Conservation (phyloP, 2,113 vertebrate genomes). For the Cyprinodon tularosa region DNA sequence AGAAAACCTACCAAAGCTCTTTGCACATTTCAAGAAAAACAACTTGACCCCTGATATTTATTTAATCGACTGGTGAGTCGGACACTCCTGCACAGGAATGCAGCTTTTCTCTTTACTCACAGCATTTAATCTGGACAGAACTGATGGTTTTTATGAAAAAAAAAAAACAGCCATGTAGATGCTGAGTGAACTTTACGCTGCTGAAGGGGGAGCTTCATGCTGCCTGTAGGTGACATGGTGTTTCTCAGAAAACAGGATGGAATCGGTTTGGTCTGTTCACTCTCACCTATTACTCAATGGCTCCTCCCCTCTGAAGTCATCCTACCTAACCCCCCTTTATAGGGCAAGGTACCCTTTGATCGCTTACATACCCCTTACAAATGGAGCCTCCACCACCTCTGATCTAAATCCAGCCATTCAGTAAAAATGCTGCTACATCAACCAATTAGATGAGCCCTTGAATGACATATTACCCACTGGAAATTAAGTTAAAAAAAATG, state of each 20-base stretch:
- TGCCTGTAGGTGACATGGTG: not conserved
- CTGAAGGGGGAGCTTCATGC: not conserved
- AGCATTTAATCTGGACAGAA: not conserved
- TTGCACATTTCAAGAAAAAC: slow-evolving; percentile 97
- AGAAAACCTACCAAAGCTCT: slow-evolving; percentile 96
- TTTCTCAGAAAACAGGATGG: slow-evolving; percentile 36
- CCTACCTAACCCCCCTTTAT: too few species aligned
- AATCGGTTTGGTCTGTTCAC: not conserved
- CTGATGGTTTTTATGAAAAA: not conserved
- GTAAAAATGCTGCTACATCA: too few species aligned
- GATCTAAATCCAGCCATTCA: too few species aligned
- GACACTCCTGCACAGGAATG: not conserved
- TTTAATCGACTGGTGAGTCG: slow-evolving; percentile 94
- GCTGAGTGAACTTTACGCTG: slow-evolving; percentile 1
- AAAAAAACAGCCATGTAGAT: not conserved
- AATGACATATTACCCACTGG: too few species aligned
- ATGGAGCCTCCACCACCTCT: too few species aligned
- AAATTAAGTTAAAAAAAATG: too few species aligned
- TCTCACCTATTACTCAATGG: not conserved
- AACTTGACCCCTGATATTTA: slow-evolving; percentile 96
- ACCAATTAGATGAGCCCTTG: too few species aligned
- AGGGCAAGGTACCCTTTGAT: too few species aligned
- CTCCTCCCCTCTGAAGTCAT: not conserved
- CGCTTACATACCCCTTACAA: too few species aligned
- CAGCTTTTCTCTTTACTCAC: not conserved